phyloP scores from a whole-genome alignment of 64 coral and sea anemone species.

The Montipora sp. region DNA sequence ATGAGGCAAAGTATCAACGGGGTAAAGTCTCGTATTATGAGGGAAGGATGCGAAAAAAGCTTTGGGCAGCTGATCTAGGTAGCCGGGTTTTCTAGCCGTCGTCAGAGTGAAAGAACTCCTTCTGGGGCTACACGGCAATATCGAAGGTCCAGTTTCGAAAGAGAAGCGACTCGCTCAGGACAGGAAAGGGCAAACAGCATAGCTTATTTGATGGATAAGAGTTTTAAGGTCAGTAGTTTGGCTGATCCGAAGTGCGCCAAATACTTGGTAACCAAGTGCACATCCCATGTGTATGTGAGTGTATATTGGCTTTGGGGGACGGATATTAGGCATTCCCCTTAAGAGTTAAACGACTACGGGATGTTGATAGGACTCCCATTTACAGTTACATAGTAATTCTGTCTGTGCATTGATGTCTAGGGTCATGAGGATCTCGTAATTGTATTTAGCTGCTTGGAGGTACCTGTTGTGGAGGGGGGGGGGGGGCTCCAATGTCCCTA shows the following conservation, averaged over 20 bases:
- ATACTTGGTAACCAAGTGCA: not conserved
- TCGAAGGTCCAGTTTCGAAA: slow-evolving; percentile 23
- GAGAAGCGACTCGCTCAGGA: slow-evolving; percentile 17
- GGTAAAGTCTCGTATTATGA: not conserved
- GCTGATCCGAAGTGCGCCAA: not conserved
- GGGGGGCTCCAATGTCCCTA: no score
- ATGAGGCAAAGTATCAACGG: not conserved
- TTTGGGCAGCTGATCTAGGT: no score
- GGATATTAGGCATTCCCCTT: slow-evolving; percentile 34
- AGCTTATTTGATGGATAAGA: not conserved
- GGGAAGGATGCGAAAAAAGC: no score
- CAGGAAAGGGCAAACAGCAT: not conserved
- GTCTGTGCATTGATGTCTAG: no score
- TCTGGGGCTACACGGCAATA: no score
- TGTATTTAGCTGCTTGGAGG: no score
- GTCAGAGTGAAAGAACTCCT: no score
- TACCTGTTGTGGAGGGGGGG: no score
- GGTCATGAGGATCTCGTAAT: no score
- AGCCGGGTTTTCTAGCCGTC: no score
- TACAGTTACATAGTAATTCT: no score
- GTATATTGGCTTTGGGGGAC: slow-evolving; percentile 19
- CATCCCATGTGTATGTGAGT: slow-evolving; percentile 31
- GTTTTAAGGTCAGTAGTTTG: not conserved
- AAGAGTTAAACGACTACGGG: slow-evolving; percentile 32
- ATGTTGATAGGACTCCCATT: slow-evolving; percentile 8